Conservation (phyloP, 2,113 vertebrate genomes). For the Haplochromis vanheusdeni region DNA sequence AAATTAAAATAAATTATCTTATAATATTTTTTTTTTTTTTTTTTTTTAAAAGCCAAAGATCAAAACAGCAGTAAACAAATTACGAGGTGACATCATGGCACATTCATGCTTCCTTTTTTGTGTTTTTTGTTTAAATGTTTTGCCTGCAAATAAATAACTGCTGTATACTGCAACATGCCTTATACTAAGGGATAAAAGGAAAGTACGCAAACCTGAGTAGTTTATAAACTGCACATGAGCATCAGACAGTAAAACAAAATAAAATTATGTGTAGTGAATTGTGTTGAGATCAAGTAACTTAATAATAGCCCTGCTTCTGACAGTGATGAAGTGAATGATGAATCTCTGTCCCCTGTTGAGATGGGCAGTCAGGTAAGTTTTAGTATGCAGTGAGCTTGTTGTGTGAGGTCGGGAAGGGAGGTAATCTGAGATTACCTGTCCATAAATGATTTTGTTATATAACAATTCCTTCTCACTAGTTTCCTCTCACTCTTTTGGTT, state of each 20-base stretch:
- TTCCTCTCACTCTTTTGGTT: neutral
- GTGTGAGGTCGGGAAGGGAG: neutral
- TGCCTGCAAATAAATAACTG: neutral
- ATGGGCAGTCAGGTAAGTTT: neutral
- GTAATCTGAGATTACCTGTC: neutral
- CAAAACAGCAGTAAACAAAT: neutral
- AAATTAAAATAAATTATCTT: neutral
- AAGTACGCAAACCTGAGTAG: neutral
- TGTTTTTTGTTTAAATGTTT: neutral
- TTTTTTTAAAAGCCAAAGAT: accelerated
- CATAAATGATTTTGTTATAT: neutral
- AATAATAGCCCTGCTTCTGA: neutral
- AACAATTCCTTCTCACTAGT: neutral
- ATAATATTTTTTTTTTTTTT: neutral
- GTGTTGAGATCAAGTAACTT: neutral
- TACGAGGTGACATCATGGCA: neutral
- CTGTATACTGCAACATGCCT: neutral
- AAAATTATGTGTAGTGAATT: neutral
- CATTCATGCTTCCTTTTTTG: neutral
- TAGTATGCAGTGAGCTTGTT: neutral
- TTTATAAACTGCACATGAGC: neutral
- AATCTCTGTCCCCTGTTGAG: neutral
- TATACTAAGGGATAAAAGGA: neutral
- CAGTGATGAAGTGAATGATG: neutral
- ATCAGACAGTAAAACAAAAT: neutral